These are phyloP conservation scores for Folsomia candida DNA, from an alignment of 2,888 invertebrate species.

Conservation along the genomic window DNA sequence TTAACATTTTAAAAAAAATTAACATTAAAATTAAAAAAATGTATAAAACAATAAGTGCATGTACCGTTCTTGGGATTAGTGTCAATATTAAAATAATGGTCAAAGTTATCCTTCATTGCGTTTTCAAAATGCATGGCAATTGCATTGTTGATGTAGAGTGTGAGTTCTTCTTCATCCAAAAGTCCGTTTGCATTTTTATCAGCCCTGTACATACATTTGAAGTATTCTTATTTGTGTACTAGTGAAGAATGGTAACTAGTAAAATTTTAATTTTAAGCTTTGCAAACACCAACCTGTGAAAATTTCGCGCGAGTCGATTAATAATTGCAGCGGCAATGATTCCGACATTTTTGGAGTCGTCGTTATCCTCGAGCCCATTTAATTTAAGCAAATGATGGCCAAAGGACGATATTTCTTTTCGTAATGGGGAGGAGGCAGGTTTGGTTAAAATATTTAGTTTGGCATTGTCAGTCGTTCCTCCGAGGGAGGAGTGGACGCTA, in stretches of 20 bases:
- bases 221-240: too few species aligned
- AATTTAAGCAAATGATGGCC: too few species aligned
- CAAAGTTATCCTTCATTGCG: constrained; percentile 66
- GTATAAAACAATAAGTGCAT: too few species aligned
- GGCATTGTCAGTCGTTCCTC: not conserved
- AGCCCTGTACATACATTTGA: constrained; percentile 57
- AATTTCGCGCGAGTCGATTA: not conserved
- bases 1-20: too few species aligned
- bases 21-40: not conserved
- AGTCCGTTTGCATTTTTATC: constrained; percentile 62
- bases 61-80: constrained; percentile 65
- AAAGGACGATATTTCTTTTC: not conserved
- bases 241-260: too few species aligned
- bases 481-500: not conserved
- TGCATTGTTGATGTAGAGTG: constrained; percentile 66
- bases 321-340: not conserved
- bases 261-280: not conserved
- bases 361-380: not conserved
- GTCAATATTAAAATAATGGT: constrained; percentile 66
- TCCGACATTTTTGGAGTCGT: not conserved
- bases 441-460: not conserved
- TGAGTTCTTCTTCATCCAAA: constrained; percentile 64
- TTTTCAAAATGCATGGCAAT: constrained; percentile 68
- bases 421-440: not conserved
- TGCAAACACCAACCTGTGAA: not conserved